Conservation (phyloP, 2,113 vertebrate genomes). For the Heterotis niloticus region DNA sequence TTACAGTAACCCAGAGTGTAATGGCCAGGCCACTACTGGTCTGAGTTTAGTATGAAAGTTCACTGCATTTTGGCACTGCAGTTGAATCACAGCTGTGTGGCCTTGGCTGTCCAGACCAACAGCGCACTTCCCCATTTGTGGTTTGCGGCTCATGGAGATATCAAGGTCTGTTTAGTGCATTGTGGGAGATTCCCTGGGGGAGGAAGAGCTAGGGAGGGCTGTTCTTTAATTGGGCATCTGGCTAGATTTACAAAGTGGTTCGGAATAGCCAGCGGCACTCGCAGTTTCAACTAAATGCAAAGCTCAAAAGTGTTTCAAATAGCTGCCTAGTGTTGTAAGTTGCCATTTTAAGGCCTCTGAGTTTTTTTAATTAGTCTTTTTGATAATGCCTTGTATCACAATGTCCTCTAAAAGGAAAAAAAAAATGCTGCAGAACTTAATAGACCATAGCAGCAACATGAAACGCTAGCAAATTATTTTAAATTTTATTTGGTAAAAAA, state of each 20-base stretch:
- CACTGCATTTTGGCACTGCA: neutral
- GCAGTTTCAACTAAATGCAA: constrained; percentile 11
- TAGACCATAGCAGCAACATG: too few relatives aligned
- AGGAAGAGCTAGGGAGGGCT: neutral
- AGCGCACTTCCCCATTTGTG: neutral
- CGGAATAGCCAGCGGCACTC: neutral
- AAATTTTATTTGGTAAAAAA: too few relatives aligned
- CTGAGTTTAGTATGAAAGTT: neutral
- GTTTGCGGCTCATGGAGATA: neutral
- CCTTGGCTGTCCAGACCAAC: neutral
- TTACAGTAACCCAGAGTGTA: neutral
- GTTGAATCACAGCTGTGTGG: neutral
- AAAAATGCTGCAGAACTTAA: too few relatives aligned
- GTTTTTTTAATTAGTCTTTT: too few relatives aligned
- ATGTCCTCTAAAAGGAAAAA: too few relatives aligned
- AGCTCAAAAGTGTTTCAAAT: neutral
- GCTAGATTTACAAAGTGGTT: neutral
- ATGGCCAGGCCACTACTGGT: neutral
- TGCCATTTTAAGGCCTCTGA: neutral
- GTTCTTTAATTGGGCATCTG: neutral
- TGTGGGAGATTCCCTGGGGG: constrained; percentile 1
- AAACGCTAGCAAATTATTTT: too few relatives aligned
- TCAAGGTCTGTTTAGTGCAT: neutral
- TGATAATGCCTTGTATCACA: too few relatives aligned
- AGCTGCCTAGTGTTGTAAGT: neutral